A percentile compares a stretch with the other conserved stretches of the same genome.
These are phyloP conservation scores for Hydraecia micacea DNA, from an alignment of 2,888 invertebrate genomes.

Conservation along the genomic window DNA sequence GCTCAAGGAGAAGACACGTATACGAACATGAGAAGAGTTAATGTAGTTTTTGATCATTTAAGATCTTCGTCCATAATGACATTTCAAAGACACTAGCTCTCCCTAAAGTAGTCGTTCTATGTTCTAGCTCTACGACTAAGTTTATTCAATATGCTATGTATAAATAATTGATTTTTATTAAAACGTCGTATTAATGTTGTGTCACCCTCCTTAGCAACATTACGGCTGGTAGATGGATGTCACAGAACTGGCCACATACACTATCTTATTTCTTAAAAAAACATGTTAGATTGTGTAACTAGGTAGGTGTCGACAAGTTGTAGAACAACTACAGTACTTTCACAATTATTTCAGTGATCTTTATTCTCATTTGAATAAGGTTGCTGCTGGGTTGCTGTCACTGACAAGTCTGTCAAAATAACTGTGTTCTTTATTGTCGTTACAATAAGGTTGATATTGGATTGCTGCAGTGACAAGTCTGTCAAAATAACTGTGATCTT, in stretches of 20 bases:
- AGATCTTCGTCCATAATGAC: not conserved
- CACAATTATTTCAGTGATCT: too few relatives aligned
- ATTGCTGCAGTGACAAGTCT: too few relatives aligned
- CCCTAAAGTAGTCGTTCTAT: not conserved
- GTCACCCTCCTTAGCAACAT: not conserved
- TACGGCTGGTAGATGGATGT: slow-evolving; percentile 10
- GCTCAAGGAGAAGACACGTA: too few relatives aligned
- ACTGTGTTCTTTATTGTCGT: too few relatives aligned
- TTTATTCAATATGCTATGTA: not conserved
- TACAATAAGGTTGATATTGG: too few relatives aligned
- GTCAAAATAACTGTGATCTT: too few relatives aligned
- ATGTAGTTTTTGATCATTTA: not conserved
- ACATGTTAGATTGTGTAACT: not conserved
- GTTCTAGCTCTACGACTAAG: not conserved
- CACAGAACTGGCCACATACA: slow-evolving; percentile 23
- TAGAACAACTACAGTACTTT: not conserved
- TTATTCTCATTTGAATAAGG: too few relatives aligned
- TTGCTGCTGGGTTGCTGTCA: too few relatives aligned
- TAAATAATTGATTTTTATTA: not conserved
- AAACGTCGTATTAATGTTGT: not conserved
- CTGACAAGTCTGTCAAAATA: too few relatives aligned
- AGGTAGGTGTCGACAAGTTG: not conserved
- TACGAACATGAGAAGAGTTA: too few relatives aligned
- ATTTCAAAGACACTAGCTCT: not conserved
- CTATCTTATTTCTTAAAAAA: not conserved